Conservation (phyloP, 2,797 vertebrate species). For the Sebastes itinus region DNA sequence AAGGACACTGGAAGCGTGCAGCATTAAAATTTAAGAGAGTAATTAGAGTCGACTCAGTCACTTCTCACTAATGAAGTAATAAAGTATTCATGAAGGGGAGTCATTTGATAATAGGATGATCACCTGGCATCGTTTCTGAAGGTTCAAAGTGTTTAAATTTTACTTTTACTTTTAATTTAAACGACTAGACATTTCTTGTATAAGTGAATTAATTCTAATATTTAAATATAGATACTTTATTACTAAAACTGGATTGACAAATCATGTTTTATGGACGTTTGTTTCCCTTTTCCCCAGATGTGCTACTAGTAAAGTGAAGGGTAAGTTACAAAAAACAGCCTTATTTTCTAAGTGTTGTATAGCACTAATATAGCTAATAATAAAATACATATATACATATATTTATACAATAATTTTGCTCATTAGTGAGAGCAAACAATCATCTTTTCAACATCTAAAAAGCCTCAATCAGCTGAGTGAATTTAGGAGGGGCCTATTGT, state of each 20-base stretch:
- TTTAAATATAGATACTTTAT: background rate
- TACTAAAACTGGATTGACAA: background rate
- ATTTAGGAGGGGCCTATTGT: too few species aligned
- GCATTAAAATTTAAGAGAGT: background rate
- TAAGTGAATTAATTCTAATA: background rate
- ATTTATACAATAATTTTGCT: background rate
- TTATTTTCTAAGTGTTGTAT: background rate
- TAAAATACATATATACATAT: background rate
- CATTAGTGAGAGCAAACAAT: background rate
- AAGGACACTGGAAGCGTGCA: background rate
- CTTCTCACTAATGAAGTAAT: background rate
- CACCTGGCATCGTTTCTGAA: background rate
- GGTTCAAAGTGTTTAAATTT: background rate
- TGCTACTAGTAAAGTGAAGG: background rate
- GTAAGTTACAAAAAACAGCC: background rate
- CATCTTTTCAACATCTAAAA: background rate
- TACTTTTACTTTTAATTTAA: background rate
- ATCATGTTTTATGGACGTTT: background rate
- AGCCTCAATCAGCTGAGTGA: too few species aligned
- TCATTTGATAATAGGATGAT: background rate
- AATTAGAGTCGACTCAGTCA: background rate
- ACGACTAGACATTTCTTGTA: background rate
- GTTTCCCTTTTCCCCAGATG: background rate
- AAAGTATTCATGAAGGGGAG: conserved; percentile 6
- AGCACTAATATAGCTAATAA: background rate